Percentiles rank a stretch among this genome's conserved stretches.
Evolutionary conservation across 2,113 vertebrate species (phyloP).

Genomic region (Caracal caracal): DNA sequence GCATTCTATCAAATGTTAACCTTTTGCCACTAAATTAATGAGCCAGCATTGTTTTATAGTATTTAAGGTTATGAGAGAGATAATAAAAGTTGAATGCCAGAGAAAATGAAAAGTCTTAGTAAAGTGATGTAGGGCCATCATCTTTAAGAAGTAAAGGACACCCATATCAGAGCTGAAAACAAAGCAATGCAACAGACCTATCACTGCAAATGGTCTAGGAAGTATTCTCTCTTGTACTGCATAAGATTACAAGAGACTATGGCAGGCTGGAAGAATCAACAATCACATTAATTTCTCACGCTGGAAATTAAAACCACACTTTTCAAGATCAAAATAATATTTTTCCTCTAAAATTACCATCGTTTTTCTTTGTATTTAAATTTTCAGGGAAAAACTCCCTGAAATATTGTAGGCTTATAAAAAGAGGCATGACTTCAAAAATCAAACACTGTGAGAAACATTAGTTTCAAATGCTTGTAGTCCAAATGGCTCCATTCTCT

Average conservation of each 20-base stretch:
- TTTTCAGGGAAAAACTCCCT: neutral
- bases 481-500: neutral
- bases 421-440: neutral
- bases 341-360: neutral
- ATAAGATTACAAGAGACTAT: rapidly evolving
- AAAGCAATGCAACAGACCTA: neutral
- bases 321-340: constrained; percentile 1
- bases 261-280: neutral
- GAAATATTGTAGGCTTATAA: neutral
- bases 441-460: neutral
- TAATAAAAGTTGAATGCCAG: neutral
- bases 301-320: neutral
- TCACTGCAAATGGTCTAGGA: neutral
- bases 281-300: neutral
- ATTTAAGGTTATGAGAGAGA: neutral
- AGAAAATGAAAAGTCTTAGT: neutral
- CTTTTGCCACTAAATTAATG: neutral
- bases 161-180: neutral
- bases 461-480: neutral
- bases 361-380: constrained; percentile 18
- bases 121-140: neutral
- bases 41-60: neutral
- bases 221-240: neutral
- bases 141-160: neutral
- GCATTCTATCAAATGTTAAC: neutral